Conservation (phyloP, 2,113 vertebrate genomes). For the Passer montanus region DNA sequence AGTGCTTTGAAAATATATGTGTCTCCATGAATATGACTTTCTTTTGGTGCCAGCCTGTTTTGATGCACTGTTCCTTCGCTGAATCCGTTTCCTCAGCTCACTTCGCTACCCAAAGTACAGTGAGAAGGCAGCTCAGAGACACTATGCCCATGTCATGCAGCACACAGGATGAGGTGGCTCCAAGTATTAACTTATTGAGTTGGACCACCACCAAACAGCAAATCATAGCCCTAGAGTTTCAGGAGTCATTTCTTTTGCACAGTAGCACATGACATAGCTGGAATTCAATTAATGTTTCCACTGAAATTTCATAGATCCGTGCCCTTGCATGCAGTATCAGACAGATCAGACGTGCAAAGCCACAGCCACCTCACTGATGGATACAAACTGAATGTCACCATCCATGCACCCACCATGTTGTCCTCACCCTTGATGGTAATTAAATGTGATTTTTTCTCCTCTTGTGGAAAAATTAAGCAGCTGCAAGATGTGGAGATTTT, state of each 20-base stretch:
- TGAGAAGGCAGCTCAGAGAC: not conserved
- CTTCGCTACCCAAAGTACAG: not conserved
- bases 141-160: not conserved
- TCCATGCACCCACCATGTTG: not conserved
- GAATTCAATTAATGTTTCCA: not conserved
- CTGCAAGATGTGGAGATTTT: slow-evolving; percentile 53
- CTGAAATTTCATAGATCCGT: not conserved
- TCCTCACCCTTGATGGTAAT: slow-evolving; percentile 14
- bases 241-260: not conserved
- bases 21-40: not conserved
- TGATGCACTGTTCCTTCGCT: not conserved
- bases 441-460: not conserved
- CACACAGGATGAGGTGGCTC: not conserved
- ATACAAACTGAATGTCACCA: not conserved
- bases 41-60: not conserved
- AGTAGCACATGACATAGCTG: not conserved
- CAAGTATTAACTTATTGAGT: not conserved
- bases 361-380: not conserved
- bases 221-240: not conserved
- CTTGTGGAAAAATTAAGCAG: slow-evolving; percentile 59
- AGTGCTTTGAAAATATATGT: not conserved
- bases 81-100: not conserved
- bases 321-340: not conserved
- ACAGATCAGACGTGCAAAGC: not conserved
- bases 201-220: not conserved